These are phyloP conservation scores for Grammomys surdaster DNA, from an alignment of 2,113 vertebrate genomes.

Conservation along the genomic window DNA sequence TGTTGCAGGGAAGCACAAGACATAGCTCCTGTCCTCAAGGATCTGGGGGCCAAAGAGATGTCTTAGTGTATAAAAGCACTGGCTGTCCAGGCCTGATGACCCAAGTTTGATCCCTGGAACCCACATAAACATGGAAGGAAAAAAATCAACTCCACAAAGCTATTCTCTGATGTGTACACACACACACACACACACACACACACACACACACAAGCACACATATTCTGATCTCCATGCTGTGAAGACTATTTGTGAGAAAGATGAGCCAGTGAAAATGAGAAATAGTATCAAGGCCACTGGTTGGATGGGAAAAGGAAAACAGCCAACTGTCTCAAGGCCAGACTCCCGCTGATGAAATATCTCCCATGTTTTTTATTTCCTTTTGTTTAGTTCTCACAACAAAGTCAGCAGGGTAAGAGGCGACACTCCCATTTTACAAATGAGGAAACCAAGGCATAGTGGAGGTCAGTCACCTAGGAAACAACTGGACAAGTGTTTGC, in stretches of 20 bases:
- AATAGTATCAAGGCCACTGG: neutral
- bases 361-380: neutral
- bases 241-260: conserved; percentile 14
- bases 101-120: neutral
- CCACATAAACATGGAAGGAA: neutral
- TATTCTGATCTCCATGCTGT: conserved; percentile 22
- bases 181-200: neutral
- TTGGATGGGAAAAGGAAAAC: neutral
- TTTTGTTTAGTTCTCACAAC: conserved; percentile 34
- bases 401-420: neutral
- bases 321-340: conserved; percentile 21
- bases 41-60: neutral
- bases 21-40: conserved; percentile 2
- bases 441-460: conserved; percentile 46
- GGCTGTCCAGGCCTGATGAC: neutral
- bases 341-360: neutral
- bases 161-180: neutral
- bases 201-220: neutral
- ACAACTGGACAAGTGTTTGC: conserved; percentile 1
- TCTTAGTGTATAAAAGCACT: neutral
- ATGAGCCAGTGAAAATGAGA: neutral
- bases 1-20: conserved; percentile 40
- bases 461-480: neutral
- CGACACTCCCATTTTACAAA: conserved; percentile 30
- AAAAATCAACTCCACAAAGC: neutral